Conservation (phyloP, 2,888 invertebrate genomes). For the Lordiphosa andalusiaca region DNA sequence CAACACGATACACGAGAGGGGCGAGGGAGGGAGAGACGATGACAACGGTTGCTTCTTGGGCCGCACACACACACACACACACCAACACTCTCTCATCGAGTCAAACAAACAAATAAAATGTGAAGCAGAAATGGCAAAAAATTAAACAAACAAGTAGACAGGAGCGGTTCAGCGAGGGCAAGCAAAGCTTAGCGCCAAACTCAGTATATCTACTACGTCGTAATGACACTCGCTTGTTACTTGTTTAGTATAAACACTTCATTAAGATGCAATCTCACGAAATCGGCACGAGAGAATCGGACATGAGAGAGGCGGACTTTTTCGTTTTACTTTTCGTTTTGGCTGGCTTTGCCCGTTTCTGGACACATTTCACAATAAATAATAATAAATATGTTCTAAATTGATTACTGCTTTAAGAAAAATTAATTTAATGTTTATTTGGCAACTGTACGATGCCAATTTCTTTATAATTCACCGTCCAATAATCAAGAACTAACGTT, state of each 20-base stretch:
- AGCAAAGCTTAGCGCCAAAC: constrained; percentile 52
- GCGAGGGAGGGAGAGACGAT: constrained; percentile 15
- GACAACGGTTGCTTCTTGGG: constrained; percentile 48
- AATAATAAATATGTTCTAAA: too few relatives aligned
- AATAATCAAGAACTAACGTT: too few relatives aligned
- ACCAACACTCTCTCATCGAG: constrained; percentile 68
- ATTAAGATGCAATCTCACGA: background rate
- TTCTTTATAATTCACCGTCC: too few relatives aligned
- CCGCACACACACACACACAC: constrained; percentile 36
- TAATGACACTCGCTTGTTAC: constrained; percentile 23
- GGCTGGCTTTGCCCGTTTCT: too few relatives aligned
- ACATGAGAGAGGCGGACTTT: too few relatives aligned
- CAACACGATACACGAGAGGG: background rate
- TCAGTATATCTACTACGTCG: constrained; percentile 65
- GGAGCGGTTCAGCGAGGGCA: constrained; percentile 68
- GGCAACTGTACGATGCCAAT: too few relatives aligned
- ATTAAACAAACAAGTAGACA: constrained; percentile 78
- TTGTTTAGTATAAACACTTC: background rate
- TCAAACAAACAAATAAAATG: constrained; percentile 79
- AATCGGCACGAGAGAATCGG: too few relatives aligned
- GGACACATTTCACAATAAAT: too few relatives aligned
- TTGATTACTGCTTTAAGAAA: too few relatives aligned
- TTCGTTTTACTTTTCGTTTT: too few relatives aligned
- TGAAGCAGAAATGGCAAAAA: constrained; percentile 78
- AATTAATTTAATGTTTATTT: too few relatives aligned